phyloP scores from a whole-genome alignment of 2,888 invertebrate species.

The Encarsia formosa region DNA sequence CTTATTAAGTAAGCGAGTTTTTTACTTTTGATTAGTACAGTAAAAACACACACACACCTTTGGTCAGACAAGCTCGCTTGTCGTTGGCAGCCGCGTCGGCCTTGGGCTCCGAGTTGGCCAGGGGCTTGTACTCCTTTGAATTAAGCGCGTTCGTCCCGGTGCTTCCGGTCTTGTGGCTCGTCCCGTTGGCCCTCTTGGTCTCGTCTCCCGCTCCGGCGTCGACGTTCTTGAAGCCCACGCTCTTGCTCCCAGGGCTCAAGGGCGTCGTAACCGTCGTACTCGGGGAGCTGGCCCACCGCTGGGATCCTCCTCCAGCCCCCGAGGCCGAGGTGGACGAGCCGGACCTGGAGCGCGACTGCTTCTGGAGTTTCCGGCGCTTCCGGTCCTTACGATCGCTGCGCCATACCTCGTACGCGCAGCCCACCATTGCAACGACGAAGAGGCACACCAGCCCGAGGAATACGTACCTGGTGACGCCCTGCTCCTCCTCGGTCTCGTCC shows the following conservation, averaged over 20 bases:
- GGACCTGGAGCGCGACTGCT: conserved; percentile 26
- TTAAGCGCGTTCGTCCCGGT: neutral
- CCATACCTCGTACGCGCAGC: conserved; percentile 66
- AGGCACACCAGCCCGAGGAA: conserved; percentile 75
- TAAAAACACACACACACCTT: conserved; percentile 36
- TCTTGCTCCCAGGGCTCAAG: conserved; percentile 29
- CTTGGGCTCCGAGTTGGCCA: conserved; percentile 41
- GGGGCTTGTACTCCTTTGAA: conserved; percentile 47
- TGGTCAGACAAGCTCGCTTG: too few species aligned
- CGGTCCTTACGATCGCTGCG: conserved; percentile 44
- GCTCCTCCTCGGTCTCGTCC: conserved; percentile 72
- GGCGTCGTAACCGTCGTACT: neutral
- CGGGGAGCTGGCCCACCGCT: conserved; percentile 38
- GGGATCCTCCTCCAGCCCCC: conserved; percentile 29
- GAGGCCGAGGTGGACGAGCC: conserved; percentile 27
- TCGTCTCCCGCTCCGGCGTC: conserved; percentile 38
- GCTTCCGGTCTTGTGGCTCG: conserved; percentile 40
- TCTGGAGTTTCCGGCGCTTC: conserved; percentile 34
- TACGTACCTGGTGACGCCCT: conserved; percentile 71
- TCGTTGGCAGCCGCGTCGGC: conserved; percentile 38
- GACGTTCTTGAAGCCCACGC: conserved; percentile 44
- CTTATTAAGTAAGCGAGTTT: too few species aligned
- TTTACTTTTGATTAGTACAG: too few species aligned
- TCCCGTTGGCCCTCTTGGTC: conserved; percentile 47
- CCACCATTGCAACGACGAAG: conserved; percentile 66